These are phyloP conservation scores for Pterois miles DNA, from an alignment of 2,797 vertebrate species.

Conservation along the genomic window DNA sequence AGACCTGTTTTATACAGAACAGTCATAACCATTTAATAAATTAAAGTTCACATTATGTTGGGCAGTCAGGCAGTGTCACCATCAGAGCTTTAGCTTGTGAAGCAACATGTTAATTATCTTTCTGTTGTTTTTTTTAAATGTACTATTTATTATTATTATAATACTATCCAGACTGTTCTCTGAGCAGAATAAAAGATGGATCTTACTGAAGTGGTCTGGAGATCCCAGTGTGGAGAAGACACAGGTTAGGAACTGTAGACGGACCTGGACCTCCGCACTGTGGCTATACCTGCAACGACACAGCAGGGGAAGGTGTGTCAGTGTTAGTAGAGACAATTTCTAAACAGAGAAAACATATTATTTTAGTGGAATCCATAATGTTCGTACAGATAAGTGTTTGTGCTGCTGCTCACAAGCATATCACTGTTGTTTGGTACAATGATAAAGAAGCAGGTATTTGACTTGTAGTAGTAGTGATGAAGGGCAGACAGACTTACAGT, in stretches of 20 bases:
- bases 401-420: not conserved
- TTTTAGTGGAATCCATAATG: not conserved
- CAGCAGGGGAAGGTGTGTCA: not conserved
- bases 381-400: not conserved
- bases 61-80: not conserved
- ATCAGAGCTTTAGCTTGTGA: not conserved
- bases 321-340: not conserved
- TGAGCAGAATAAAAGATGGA: not conserved
- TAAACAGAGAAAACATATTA: not conserved
- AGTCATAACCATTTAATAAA: too few relatives aligned
- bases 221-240: conserved; percentile 98
- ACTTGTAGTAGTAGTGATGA: too few relatives aligned
- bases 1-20: not conserved
- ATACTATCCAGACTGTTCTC: not conserved
- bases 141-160: too few relatives aligned
- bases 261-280: conserved; percentile 98
- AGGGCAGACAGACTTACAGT: conserved; percentile 85
- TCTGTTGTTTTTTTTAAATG: not conserved
- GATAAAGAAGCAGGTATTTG: not conserved
- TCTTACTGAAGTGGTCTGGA: conserved; percentile 98
- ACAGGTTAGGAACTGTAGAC: conserved; percentile 97
- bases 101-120: not conserved
- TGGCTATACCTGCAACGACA: conserved; percentile 91
- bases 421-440: not conserved
- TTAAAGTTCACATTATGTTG: not conserved